Conservation (phyloP, 2,113 vertebrate species). For the Okapia johnstoni region DNA sequence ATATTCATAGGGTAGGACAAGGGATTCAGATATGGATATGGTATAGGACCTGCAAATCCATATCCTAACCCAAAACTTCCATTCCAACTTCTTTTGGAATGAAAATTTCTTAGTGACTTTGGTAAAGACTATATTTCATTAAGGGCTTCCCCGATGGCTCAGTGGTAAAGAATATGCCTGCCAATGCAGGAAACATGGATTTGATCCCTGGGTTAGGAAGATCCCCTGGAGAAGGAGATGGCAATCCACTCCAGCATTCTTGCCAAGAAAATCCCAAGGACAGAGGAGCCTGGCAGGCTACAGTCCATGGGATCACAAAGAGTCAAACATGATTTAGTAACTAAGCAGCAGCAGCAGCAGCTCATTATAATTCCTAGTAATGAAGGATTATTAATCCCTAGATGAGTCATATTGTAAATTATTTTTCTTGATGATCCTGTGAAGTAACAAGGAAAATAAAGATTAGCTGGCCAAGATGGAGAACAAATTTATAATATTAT, state of each 20-base stretch:
- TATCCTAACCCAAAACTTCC: background rate
- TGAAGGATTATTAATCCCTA: background rate
- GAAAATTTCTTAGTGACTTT: background rate
- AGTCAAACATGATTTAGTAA: background rate
- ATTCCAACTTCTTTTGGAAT: background rate
- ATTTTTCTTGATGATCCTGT: background rate
- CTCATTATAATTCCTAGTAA: background rate
- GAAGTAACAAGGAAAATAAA: background rate
- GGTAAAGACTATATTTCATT: background rate
- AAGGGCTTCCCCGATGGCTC: background rate
- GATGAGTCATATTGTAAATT: background rate
- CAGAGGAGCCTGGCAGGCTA: background rate
- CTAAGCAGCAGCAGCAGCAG: background rate
- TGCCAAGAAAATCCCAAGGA: background rate
- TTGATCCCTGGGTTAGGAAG: background rate
- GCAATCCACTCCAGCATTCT: background rate
- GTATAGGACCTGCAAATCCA: background rate
- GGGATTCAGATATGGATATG: background rate
- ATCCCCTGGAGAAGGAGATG: background rate
- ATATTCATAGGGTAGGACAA: background rate
- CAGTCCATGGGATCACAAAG: background rate
- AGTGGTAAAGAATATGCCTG: background rate
- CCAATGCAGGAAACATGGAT: background rate
- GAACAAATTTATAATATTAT: background rate
- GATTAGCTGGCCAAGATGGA: background rate